Percentiles rank a stretch among this genome's conserved stretches.
Evolutionary conservation across 2,797 vertebrate genomes (phyloP).

Genomic region (Pipistrellus pygmaeus): DNA sequence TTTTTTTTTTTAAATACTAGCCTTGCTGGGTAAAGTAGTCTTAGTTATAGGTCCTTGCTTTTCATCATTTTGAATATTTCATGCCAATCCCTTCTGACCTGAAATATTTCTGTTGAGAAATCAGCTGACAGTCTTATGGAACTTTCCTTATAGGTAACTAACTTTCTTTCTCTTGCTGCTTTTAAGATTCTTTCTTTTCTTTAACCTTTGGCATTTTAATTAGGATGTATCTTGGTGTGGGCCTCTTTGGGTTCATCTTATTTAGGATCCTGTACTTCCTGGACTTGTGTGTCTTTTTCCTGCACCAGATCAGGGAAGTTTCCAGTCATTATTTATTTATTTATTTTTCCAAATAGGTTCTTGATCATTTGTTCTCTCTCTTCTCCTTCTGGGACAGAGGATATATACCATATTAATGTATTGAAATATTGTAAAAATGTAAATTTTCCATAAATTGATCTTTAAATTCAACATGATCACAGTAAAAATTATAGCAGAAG

Average conservation of each 20-base stretch:
- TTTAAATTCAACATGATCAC: not conserved
- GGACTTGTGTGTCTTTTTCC: not conserved
- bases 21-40: not conserved
- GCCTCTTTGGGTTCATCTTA: not conserved
- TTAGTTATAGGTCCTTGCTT: not conserved
- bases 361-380: not conserved
- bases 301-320: not conserved
- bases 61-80: not conserved
- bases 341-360: not conserved
- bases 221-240: not conserved
- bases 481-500: not conserved
- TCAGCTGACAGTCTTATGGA: not conserved
- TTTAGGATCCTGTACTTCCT: not conserved
- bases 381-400: not conserved
- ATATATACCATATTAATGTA: not conserved
- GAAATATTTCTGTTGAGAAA: not conserved
- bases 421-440: not conserved
- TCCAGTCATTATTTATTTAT: not conserved
- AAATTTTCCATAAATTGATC: constrained; percentile 1
- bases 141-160: not conserved
- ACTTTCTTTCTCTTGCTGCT: not conserved
- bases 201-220: not conserved
- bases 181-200: not conserved
- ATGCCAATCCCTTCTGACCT: not conserved
- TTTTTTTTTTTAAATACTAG: not conserved